These are phyloP conservation scores for Glyptemys insculpta DNA, from an alignment of 2,797 vertebrate genomes.

Conservation along the genomic window DNA sequence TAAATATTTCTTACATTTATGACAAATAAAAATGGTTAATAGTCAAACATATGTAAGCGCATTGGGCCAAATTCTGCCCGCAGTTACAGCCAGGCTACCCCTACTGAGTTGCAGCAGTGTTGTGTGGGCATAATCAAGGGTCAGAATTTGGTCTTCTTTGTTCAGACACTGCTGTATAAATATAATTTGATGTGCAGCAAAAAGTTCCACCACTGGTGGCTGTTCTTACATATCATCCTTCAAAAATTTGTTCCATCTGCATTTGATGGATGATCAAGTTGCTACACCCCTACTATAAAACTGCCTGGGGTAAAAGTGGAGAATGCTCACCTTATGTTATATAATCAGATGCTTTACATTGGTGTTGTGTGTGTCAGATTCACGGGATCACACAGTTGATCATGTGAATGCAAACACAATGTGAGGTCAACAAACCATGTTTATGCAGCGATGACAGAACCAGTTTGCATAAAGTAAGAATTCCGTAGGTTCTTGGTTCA, in stretches of 20 bases:
- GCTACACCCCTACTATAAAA: background rate
- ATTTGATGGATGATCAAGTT: background rate
- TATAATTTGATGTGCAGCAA: background rate
- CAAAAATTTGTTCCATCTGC: background rate
- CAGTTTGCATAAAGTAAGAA: background rate
- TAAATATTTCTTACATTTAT: background rate
- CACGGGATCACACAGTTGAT: background rate
- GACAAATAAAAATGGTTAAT: background rate
- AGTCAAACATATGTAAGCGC: background rate
- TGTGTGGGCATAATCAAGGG: background rate
- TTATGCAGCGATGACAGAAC: background rate
- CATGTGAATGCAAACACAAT: background rate
- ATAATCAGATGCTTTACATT: background rate
- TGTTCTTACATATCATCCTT: background rate
- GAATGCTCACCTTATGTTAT: background rate
- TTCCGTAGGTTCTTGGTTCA: background rate
- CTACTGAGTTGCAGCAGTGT: background rate
- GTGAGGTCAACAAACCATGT: background rate
- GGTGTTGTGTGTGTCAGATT: background rate
- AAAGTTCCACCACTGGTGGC: background rate
- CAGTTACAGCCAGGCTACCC: background rate
- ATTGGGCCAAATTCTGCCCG: background rate
- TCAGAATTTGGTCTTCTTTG: background rate
- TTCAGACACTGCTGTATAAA: background rate
- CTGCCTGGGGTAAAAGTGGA: background rate